phyloP scores from a whole-genome alignment of 2,888 invertebrate genomes.

The Thera obeliscata region DNA sequence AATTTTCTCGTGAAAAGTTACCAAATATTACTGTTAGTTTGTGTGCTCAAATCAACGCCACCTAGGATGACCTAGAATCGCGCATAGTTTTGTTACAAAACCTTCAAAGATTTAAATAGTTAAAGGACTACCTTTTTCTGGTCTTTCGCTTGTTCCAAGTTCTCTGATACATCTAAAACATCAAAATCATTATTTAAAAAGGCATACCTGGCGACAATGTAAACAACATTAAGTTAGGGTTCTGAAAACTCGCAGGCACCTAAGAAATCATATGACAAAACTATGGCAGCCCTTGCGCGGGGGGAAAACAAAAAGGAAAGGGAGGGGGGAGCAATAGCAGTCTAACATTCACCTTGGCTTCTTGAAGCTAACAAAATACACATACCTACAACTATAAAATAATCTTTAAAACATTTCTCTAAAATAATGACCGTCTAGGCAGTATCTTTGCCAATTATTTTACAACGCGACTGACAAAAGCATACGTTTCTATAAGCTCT shows the following conservation, averaged over 20 bases:
- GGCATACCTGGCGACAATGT: conserved; percentile 85
- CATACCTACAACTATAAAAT: conserved; percentile 81
- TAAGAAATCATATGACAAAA: conserved; percentile 81
- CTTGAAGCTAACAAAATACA: conserved; percentile 84
- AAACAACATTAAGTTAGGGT: conserved; percentile 84
- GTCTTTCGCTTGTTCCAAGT: conserved; percentile 44
- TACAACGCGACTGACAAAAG: conserved; percentile 24
- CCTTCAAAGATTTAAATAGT: neutral
- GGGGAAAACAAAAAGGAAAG: conserved; percentile 75
- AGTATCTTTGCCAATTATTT: conserved; percentile 67
- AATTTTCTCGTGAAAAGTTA: conserved; percentile 2
- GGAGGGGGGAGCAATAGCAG: conserved; percentile 80
- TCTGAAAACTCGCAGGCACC: conserved; percentile 82
- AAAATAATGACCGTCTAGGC: conserved; percentile 70
- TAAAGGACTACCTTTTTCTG: neutral
- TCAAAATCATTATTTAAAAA: conserved; percentile 73
- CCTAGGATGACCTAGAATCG: neutral
- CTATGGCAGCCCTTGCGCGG: conserved; percentile 81
- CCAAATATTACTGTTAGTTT: neutral
- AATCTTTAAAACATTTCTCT: conserved; percentile 69
- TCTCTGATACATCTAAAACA: conserved; percentile 55
- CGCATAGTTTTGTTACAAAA: neutral
- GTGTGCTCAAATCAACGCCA: neutral
- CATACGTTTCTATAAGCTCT: conserved; percentile 44
- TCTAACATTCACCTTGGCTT: conserved; percentile 84